phyloP scores from a whole-genome alignment of 2,113 vertebrate genomes.

The Caranx melampygus region DNA sequence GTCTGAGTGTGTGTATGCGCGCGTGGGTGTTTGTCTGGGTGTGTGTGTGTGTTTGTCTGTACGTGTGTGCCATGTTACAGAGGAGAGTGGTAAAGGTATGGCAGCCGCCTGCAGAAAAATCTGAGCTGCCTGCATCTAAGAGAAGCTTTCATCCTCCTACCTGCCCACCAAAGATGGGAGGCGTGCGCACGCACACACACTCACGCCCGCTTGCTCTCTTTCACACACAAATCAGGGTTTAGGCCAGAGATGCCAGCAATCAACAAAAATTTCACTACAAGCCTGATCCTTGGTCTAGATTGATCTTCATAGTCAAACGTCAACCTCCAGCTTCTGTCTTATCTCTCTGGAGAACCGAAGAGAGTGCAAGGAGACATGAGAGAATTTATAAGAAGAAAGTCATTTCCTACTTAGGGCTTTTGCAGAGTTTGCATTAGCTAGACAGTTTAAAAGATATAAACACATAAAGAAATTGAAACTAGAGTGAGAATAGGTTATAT shows the following conservation, averaged over 20 bases:
- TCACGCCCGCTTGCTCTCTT: neutral
- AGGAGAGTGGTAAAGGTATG: slow-evolving; percentile 67
- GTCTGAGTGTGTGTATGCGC: slow-evolving; percentile 8
- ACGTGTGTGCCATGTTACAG: slow-evolving; percentile 65
- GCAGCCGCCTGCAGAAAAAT: slow-evolving; percentile 71
- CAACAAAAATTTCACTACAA: slow-evolving; percentile 52
- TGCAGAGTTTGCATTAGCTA: slow-evolving; percentile 16
- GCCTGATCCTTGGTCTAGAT: slow-evolving; percentile 46
- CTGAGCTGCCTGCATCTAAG: slow-evolving; percentile 69
- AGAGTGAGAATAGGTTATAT: slow-evolving; percentile 5
- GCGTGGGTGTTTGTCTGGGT: slow-evolving; percentile 27
- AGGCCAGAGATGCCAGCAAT: slow-evolving; percentile 39
- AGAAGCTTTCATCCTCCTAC: slow-evolving; percentile 79
- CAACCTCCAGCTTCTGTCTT: slow-evolving; percentile 62
- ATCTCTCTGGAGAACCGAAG: slow-evolving; percentile 41
- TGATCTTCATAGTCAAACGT: slow-evolving; percentile 61
- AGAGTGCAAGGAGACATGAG: slow-evolving; percentile 29
- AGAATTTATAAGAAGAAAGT: slow-evolving; percentile 41
- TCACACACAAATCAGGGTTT: slow-evolving; percentile 38
- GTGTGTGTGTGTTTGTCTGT: slow-evolving; percentile 51
- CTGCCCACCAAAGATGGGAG: slow-evolving; percentile 59
- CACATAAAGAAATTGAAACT: neutral
- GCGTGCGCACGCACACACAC: slow-evolving; percentile 31
- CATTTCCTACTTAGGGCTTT: slow-evolving; percentile 22
- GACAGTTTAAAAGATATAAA: slow-evolving; percentile 20